Evolutionary conservation across 2,113 vertebrate species (phyloP), one percentile per base, ranked within the genome.

Genomic region (Calidris pygmaea): DNA sequence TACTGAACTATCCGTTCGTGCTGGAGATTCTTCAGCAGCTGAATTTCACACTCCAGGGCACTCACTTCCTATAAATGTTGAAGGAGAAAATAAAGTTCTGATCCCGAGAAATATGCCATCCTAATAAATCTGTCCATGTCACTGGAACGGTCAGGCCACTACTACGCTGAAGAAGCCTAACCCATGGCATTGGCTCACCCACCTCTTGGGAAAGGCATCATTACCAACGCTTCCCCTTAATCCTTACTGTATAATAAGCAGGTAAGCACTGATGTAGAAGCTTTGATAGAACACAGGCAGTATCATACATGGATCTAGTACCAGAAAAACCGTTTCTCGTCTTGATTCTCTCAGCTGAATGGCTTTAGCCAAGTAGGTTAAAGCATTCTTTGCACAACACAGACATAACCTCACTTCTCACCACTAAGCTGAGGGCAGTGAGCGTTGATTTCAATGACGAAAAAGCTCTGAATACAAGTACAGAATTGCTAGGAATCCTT

Each of bases 1-100:
- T 99, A 99, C 96, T 99, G 99, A 77, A 99, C 99, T 3, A 99
- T 99, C 6, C 99, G 99, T 39, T 99, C 99, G 0, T 99, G 99
- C 85, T 99, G 99, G 52, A 99, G 98, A 39, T 99, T 99, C 97
- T 99, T 99, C 97, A 99, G 98, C 97, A 99, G 93, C 98, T 99
- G 99, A 97, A 99, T 99, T 97, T 99, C 99, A 80, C 99, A 99
- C 96, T 99, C 99, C 96, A 99, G 97, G 75, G 99, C 99, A 56
- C 99, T 99, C 96, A 99, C 99, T 97, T 99, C 99, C 99, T 99
- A 75, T 21, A 63, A 74, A 68, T n/a, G 71, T 76, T 43, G 48
- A 91, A 85, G 68, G 70, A 95, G 47, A 86, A 74, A 88, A 60
- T 70, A 80, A 94, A 15, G 83, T 24, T 82, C 50, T 7, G 11